Conservation (phyloP, 2,888 invertebrate genomes). For the Pinctada fucata region DNA sequence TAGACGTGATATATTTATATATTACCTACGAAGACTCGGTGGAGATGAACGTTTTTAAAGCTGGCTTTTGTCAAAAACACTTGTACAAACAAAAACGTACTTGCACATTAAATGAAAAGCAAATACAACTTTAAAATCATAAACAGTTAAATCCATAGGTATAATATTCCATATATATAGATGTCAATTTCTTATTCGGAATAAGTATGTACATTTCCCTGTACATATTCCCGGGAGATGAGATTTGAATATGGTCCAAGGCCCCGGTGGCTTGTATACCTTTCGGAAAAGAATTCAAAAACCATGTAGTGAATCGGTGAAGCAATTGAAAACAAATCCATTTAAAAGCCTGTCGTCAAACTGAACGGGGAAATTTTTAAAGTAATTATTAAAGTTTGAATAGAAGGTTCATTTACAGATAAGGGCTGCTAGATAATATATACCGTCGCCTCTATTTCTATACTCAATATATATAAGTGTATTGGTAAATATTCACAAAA, state of each 20-base stretch:
- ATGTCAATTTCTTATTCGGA: too few species aligned
- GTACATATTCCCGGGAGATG: background rate
- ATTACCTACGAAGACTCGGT: background rate
- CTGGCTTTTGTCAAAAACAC: slow-evolving; percentile 1
- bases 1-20: background rate
- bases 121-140: background rate
- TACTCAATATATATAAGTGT: too few species aligned
- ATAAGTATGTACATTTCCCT: background rate
- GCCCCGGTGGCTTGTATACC: background rate
- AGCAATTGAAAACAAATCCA: slow-evolving; percentile 1
- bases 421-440: background rate
- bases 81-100: background rate
- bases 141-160: background rate
- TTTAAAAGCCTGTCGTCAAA: background rate
- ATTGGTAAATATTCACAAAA: too few species aligned
- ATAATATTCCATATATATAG: background rate
- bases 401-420: background rate
- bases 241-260: background rate
- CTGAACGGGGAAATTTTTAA: background rate
- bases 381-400: background rate
- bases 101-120: background rate
- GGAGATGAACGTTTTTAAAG: background rate
- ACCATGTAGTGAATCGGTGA: background rate
- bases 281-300: background rate
- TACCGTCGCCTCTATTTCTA: too few species aligned